A percentile compares a stretch with the other conserved stretches of the same genome.
phyloP scores from a whole-genome alignment of 64 coral and sea anemone species.

The Montipora efflorescens region DNA sequence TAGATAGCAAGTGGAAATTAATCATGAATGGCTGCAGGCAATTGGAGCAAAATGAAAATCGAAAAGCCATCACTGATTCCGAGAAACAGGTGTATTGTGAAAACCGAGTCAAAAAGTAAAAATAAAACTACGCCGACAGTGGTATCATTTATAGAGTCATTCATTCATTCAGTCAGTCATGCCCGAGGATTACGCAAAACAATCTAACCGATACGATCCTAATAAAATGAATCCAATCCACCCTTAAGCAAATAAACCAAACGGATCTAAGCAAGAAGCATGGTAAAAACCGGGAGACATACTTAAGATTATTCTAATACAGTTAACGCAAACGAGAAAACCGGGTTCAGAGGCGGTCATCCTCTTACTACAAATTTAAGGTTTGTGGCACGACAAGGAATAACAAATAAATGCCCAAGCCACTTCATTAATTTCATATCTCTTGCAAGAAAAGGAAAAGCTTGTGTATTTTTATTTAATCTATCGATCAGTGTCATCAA shows the following conservation, averaged over 20 bases:
- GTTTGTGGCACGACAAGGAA: background rate
- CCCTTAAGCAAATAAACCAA: background rate
- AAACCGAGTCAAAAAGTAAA: slow-evolving; percentile 1
- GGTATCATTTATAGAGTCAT: slow-evolving; percentile 27
- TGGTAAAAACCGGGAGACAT: background rate
- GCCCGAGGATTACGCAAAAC: background rate
- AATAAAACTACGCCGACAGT: background rate
- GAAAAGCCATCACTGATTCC: slow-evolving; percentile 33
- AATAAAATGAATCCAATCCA: background rate
- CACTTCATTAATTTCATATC: slow-evolving; percentile 35
- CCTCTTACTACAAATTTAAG: slow-evolving; percentile 1
- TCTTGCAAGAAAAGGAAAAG: background rate
- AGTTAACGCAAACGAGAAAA: slow-evolving; percentile 11
- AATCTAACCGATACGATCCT: background rate
- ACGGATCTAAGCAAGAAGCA: background rate
- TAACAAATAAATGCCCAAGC: background rate
- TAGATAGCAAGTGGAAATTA: slow-evolving; percentile 48
- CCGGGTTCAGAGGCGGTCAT: background rate
- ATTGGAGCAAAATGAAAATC: slow-evolving; percentile 55
- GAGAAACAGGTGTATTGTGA: slow-evolving; percentile 40
- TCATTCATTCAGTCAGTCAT: slow-evolving; percentile 17
- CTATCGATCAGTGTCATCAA: background rate
- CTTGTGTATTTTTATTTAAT: slow-evolving; percentile 3
- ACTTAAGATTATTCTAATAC: slow-evolving; percentile 21
- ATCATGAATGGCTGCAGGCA: slow-evolving; percentile 32